Evolutionary conservation across 2,888 invertebrate species (phyloP).

Genomic region (Lordiphosa fenestrarum): DNA sequence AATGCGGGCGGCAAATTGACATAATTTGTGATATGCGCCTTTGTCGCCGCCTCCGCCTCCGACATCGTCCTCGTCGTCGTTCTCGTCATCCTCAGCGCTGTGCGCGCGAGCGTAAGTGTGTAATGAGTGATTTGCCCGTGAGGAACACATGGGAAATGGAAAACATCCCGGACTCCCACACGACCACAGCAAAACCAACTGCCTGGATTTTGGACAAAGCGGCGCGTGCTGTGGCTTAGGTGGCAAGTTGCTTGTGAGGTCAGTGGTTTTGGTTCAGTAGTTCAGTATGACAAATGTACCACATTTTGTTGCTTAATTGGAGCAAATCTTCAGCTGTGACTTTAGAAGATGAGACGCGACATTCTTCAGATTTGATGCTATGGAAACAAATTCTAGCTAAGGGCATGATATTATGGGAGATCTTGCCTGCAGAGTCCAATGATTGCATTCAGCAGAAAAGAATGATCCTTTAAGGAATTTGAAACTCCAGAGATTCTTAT

Average conservation of each 20-base stretch:
- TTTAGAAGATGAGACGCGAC: too few species aligned
- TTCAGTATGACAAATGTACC: constrained; percentile 22
- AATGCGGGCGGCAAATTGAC: constrained; percentile 55
- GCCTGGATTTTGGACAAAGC: constrained; percentile 63
- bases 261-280: constrained; percentile 52
- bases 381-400: too few species aligned
- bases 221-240: constrained; percentile 73
- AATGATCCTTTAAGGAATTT: too few species aligned
- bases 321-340: constrained; percentile 19
- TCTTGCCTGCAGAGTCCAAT: too few species aligned
- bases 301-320: constrained; percentile 15
- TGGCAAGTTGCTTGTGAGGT: constrained; percentile 63
- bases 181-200: constrained; percentile 54
- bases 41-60: neutral
- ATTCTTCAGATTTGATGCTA: too few species aligned
- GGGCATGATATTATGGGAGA: too few species aligned
- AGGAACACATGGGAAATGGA: constrained; percentile 45
- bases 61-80: constrained; percentile 27
- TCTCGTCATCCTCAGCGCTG: constrained; percentile 29
- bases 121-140: constrained; percentile 72
- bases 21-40: constrained; percentile 65
- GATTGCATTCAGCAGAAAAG: too few species aligned
- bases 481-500: too few species aligned
- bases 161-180: neutral
- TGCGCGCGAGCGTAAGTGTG: constrained; percentile 65